Base-by-base conservation (phyloP, 2,113 vertebrate species). In the Emydocephalus ijimae region DNA sequence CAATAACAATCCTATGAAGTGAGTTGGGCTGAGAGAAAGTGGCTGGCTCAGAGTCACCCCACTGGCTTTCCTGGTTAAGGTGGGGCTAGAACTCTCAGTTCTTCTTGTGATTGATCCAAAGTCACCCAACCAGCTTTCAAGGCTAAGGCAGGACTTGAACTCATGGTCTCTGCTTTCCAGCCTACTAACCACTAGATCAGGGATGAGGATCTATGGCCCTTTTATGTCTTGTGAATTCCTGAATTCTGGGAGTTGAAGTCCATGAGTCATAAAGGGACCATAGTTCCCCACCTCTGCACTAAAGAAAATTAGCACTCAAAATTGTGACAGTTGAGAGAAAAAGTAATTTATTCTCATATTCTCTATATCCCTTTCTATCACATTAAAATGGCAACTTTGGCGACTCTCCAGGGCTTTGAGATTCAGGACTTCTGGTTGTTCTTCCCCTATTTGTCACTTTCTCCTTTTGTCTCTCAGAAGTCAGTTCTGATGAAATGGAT, bases 401-500 rank as follows among this genome's bases (percentile, higher is more conserved):
- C 7, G 3, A 15, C 2, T 39, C 3, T 43, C 7, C 74, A 81
- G 34, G 7, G 34, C 20, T 81, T 81, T 39, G 74, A 81, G 34
- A 43, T 43, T 81, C 74, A 81, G 18, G 34, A 43, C 20, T 43
- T 81, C 69, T 20, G 2, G 6, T 7, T 34, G 55, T 12, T 3
- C 10, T 48, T 20, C 52, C 14, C 24, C 14, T 52, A 21, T 34
- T 24, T 54, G 12, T 52, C 61, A 21, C 21, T 11, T 54, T 39
- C 29, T 48, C 4, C 0, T 52, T 92, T 48, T 34, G 21, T 34
- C 29, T 91, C 85, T 26, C 64, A 95, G 93, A 69, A 48, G 3
- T 48, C 7, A 50, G 39, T 29, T 94, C 92, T 4, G 91, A 93
- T 29, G 81, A 89, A 24, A 91, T 93, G 54, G 94, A 95, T 93